Conservation (phyloP, 2,113 vertebrate genomes). For the Ctenomys sociabilis region DNA sequence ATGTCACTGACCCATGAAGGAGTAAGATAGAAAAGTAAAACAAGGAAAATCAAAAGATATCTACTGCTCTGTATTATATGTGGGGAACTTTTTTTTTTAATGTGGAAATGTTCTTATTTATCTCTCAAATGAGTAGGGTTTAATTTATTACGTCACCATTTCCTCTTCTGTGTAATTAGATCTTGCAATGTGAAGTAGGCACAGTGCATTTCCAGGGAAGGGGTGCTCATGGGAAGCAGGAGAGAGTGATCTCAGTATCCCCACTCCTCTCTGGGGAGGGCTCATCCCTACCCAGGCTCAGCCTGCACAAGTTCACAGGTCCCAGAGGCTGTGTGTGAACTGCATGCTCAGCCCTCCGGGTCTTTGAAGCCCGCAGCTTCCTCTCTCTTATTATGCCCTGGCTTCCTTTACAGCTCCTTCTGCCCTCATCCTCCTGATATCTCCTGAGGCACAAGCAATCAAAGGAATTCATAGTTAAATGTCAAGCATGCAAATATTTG, state of each 20-base stretch:
- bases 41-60: not conserved
- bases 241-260: not conserved
- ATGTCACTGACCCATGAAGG: not conserved
- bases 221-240: not conserved
- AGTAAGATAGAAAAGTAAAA: not conserved
- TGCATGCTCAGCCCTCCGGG: not conserved
- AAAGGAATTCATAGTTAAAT: slow-evolving; percentile 44
- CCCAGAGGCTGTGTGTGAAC: rapidly evolving
- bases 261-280: not conserved
- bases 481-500: slow-evolving; percentile 27
- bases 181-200: not conserved
- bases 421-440: not conserved
- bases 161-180: not conserved
- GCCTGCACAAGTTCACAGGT: rapidly evolving
- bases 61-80: not conserved
- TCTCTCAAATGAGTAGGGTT: not conserved
- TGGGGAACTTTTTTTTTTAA: not conserved
- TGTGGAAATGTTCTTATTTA: not conserved
- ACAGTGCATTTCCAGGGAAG: not conserved
- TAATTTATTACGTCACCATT: not conserved
- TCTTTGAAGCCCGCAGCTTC: not conserved
- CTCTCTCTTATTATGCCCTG: rapidly evolving
- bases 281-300: rapidly evolving
- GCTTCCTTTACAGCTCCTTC: not conserved
- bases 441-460: not conserved